A percentile compares a stretch with the other conserved stretches of the same genome.
Conservation (phyloP, 1,140 invertebrate species). For the Zaprionus ornatus region DNA sequence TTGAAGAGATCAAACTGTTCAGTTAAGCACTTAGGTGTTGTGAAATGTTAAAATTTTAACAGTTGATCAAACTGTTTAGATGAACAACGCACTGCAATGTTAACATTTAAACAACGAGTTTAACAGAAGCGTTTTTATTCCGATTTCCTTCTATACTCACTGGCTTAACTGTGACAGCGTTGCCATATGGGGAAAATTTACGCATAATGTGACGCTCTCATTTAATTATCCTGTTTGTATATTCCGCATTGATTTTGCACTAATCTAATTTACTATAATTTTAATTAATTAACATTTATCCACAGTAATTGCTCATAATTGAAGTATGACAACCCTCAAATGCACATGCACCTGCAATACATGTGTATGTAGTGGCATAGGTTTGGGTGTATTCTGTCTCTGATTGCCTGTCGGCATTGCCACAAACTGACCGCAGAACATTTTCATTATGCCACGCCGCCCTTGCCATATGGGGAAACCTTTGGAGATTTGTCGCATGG, state of each 20-base stretch:
- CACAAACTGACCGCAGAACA: constrained; percentile 23
- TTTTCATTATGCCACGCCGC: constrained; percentile 45
- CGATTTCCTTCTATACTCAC: too few relatives aligned
- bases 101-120: background rate
- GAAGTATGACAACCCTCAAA: background rate
- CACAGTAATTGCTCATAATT: constrained; percentile 12
- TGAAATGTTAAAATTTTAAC: background rate
- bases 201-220: background rate
- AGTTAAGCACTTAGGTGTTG: background rate
- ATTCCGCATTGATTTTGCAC: background rate
- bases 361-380: background rate
- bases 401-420: background rate
- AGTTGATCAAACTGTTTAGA: background rate
- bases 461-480: constrained; percentile 31
- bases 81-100: background rate
- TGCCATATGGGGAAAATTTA: background rate
- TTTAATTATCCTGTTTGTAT: background rate
- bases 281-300: constrained; percentile 22
- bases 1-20: background rate
- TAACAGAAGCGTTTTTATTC: background rate
- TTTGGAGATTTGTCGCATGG: constrained; percentile 44
- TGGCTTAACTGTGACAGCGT: background rate
- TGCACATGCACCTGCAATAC: background rate
- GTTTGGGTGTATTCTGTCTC: background rate
- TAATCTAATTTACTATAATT: background rate